These are phyloP conservation scores for Mylabris sibirica DNA, from an alignment of 2,888 invertebrate species.

Conservation along the genomic window DNA sequence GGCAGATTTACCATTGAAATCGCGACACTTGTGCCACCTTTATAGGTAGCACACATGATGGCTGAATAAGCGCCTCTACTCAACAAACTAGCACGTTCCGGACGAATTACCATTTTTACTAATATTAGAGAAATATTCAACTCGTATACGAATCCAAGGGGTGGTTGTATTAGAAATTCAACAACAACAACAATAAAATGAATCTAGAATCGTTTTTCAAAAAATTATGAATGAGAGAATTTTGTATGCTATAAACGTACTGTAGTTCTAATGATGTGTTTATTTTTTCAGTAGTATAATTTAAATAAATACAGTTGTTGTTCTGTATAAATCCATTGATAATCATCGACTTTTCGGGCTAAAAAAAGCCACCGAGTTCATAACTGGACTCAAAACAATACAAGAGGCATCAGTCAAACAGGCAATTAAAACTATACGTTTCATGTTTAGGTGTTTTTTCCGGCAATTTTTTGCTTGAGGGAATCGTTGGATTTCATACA, in stretches of 20 bases:
- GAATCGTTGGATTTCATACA: background rate
- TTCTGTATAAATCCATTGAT: conserved; percentile 13
- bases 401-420: conserved; percentile 1
- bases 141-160: background rate
- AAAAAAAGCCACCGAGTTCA: background rate
- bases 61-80: conserved; percentile 25
- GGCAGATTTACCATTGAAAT: conserved; percentile 38
- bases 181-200: background rate
- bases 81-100: conserved; percentile 30
- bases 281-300: background rate
- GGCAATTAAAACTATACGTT: conserved; percentile 8
- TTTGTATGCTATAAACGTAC: conserved; percentile 4
- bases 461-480: background rate
- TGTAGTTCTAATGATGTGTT: background rate
- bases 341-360: background rate
- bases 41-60: conserved; percentile 7
- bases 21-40: conserved; percentile 36
- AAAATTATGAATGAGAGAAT: background rate
- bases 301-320: conserved; percentile 10
- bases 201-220: background rate
- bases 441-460: conserved; percentile 7
- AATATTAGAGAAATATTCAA: background rate
- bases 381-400: conserved; percentile 1
- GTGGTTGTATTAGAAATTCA: background rate
- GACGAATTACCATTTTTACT: conserved; percentile 6